Evolutionary conservation across 2,797 vertebrate species (phyloP).

Genomic region (Danio tinwini): DNA sequence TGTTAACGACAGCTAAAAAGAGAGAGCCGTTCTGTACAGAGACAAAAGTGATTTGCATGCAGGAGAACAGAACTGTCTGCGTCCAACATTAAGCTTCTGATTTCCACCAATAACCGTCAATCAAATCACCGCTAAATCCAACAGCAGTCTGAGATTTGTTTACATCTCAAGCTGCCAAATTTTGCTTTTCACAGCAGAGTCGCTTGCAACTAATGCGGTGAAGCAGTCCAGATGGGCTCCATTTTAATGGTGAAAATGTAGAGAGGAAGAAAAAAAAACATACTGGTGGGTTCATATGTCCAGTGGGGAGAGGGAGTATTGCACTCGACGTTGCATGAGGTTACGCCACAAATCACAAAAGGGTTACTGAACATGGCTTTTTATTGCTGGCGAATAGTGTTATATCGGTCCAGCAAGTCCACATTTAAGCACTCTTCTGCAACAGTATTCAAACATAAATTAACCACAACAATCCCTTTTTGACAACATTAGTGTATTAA

Average conservation of each 20-base stretch:
- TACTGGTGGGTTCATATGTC: neutral
- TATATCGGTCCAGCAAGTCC: conserved; percentile 52
- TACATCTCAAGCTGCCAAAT: conserved; percentile 39
- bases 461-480: conserved; percentile 41
- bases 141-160: conserved; percentile 3
- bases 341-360: conserved; percentile 23
- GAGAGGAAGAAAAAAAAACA: neutral
- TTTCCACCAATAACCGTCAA: conserved; percentile 15
- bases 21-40: conserved; percentile 63
- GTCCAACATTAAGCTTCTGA: conserved; percentile 6
- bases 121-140: conserved; percentile 23
- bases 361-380: conserved; percentile 1
- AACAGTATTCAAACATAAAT: conserved; percentile 35
- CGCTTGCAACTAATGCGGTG: neutral
- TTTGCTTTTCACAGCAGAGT: conserved; percentile 21
- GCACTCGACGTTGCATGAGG: conserved; percentile 27
- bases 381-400: conserved; percentile 58
- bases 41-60: conserved; percentile 50
- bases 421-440: conserved; percentile 10
- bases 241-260: conserved; percentile 4
- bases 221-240: conserved; percentile 4
- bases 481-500: conserved; percentile 68
- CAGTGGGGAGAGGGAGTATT: neutral
- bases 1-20: conserved; percentile 60
- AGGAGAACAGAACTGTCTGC: conserved; percentile 19